Conservation (phyloP, 2,888 invertebrate species). For the Macropis europaea region DNA sequence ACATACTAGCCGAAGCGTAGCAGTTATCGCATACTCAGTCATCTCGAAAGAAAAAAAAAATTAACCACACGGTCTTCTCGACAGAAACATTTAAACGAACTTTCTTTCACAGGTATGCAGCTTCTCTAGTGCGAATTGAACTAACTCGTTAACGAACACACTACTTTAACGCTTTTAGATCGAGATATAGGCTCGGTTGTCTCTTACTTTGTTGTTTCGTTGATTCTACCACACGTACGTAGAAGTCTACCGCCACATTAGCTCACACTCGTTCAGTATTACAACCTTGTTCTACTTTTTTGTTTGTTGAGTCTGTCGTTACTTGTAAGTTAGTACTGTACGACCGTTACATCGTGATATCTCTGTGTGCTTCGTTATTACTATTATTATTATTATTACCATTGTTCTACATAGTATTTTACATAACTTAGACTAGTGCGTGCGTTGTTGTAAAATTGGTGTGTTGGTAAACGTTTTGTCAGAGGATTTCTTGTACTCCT, state of each 20-base stretch:
- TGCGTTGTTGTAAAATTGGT: no score
- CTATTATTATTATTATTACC: no score
- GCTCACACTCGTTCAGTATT: no score
- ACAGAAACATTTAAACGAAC: slow-evolving; percentile 61
- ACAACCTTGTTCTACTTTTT: no score
- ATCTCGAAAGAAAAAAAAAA: slow-evolving; percentile 29
- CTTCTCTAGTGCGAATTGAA: slow-evolving; percentile 73
- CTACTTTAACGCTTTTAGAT: slow-evolving; percentile 66
- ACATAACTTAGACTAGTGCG: no score
- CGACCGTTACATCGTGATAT: no score
- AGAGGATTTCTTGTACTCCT: no score
- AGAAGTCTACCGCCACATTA: slow-evolving; percentile 15
- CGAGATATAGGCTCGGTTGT: slow-evolving; percentile 66
- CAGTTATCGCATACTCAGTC: slow-evolving; percentile 37
- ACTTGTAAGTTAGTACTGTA: no score
- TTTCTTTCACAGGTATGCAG: slow-evolving; percentile 77
- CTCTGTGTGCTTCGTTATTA: no score
- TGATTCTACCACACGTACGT: slow-evolving; percentile 4
- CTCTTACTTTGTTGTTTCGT: slow-evolving; percentile 2
- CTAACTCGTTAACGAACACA: slow-evolving; percentile 65
- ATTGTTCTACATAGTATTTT: no score
- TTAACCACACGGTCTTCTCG: slow-evolving; percentile 38
- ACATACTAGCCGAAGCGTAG: slow-evolving; percentile 39
- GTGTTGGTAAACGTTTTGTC: no score
- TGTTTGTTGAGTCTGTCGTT: no score